Conservation (phyloP, 2,888 invertebrate genomes). For the Hirtodrosophila trivittata region DNA sequence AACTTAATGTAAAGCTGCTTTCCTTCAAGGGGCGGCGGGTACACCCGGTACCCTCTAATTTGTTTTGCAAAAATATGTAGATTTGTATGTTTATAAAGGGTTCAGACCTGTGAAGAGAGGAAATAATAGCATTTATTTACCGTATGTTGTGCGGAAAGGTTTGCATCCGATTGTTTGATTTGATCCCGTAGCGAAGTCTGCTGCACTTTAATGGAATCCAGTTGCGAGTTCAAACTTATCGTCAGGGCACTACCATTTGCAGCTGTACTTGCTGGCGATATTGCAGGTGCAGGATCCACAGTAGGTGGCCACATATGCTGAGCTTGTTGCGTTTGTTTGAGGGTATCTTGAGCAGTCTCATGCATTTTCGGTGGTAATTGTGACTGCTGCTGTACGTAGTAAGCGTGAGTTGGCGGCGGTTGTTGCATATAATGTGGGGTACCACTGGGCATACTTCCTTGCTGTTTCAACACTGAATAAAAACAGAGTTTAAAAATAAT, state of each 20-base stretch:
- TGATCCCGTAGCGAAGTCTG: constrained; percentile 94
- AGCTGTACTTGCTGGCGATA: constrained; percentile 23
- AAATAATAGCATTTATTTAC: constrained; percentile 84
- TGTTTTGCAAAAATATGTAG: constrained; percentile 29
- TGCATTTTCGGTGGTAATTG: constrained; percentile 32
- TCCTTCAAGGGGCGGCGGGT: constrained; percentile 1
- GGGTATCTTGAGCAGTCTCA: constrained; percentile 46
- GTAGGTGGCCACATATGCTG: constrained; percentile 61
- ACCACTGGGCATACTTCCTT: constrained; percentile 84
- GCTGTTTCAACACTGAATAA: constrained; percentile 90
- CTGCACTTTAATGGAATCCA: constrained; percentile 89
- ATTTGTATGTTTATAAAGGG: constrained; percentile 15
- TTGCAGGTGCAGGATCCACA: constrained; percentile 17
- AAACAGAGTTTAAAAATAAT: neutral
- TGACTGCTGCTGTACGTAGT: constrained; percentile 69
- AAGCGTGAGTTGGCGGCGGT: constrained; percentile 58
- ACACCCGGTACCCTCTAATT: constrained; percentile 2
- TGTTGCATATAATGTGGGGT: constrained; percentile 61
- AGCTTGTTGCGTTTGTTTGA: constrained; percentile 56
- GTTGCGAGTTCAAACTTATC: constrained; percentile 83
- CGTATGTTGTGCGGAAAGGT: constrained; percentile 97
- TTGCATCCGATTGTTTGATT: constrained; percentile 97
- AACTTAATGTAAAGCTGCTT: constrained; percentile 24
- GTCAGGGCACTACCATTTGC: constrained; percentile 64
- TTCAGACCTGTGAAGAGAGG: constrained; percentile 42